Evolutionary conservation across 2,113 vertebrate genomes (phyloP).

Genomic region (Canis aureus): DNA sequence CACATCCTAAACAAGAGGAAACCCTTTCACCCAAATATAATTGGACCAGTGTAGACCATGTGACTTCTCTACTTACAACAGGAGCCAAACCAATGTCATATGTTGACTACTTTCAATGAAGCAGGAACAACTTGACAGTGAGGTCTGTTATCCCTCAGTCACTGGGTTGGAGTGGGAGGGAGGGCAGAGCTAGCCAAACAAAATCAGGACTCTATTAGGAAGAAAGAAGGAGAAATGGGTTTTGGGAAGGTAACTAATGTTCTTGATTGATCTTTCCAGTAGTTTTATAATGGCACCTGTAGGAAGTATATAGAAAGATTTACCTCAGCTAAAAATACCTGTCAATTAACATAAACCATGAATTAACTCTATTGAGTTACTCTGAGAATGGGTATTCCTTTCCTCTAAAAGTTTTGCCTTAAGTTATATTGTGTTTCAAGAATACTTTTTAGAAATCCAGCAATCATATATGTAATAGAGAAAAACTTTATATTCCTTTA

Average conservation of each 20-base stretch:
- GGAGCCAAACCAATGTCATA: not conserved
- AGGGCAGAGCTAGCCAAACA: not conserved
- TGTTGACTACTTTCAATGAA: not conserved
- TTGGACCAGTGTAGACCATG: not conserved
- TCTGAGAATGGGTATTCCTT: conserved; percentile 14
- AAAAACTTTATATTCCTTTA: not conserved
- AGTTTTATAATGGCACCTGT: not conserved
- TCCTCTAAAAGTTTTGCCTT: conserved; percentile 15
- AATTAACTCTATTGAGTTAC: conserved; percentile 27
- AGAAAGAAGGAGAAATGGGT: not conserved
- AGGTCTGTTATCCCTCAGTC: not conserved
- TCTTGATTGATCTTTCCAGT: not conserved
- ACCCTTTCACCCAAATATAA: not conserved
- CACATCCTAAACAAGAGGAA: not conserved
- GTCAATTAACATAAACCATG: conserved; percentile 6
- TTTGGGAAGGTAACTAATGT: not conserved
- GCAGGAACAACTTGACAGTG: not conserved
- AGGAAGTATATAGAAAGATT: conserved; percentile 7
- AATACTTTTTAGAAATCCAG: conserved; percentile 19
- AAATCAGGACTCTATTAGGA: conserved; percentile 16
- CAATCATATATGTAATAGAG: not conserved
- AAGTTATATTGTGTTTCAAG: not conserved
- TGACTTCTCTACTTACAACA: not conserved
- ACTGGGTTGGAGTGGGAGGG: not conserved
- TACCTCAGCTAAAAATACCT: conserved; percentile 4